Base-by-base conservation (phyloP, 2,888 invertebrate species). In the Bellardia pandia region DNA sequence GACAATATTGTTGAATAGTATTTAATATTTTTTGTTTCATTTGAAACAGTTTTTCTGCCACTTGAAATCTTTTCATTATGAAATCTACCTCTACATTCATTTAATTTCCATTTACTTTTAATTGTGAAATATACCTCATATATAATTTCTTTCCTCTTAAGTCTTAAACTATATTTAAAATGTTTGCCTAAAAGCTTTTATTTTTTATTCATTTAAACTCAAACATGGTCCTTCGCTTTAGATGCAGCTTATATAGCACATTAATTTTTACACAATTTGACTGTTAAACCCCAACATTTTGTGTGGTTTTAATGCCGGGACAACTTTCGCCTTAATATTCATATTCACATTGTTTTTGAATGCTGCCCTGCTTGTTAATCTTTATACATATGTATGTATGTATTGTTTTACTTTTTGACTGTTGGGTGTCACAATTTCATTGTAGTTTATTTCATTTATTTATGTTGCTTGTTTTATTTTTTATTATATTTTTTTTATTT, bases 351-450 rank as follows among this genome's bases (percentile, higher is more conserved):
- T 30, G 13, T 58, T 23, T 64, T 64, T 53, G 6, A 33, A n/a
- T 56, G 33, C 40, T 40, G 23, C 14, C 3, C 14, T 7, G 45
- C 68, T 68, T 7, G 14, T 56, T 11, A 53, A 56, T 30, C 40
- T 45, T n/a, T 58, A 37, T 23, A 69, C 48, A 42, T 11, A n/a
- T n/a, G n/a, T n/a, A n/a, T n/a, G n/a, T n/a, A n/a, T n/a, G 69
- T 48, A 30, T 58, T 11, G 23, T 58, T 58, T 58, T 53, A 7
- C 13, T 14, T 48, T 42, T 78, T 58, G 23, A 40, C 40, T 45
- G 45, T 68, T 42, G 53, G n/a, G 14, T 37, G 66, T 66, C 48
- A 74, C 30, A 48, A 68, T 48, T 37, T 37, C 48, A 58, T 66
- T 69, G 33, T 33, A 11, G n/a, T 13, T 14, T 30, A 14, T 48